Conservation (phyloP, 2,113 vertebrate genomes). For the Coptodon bakossiorum region DNA sequence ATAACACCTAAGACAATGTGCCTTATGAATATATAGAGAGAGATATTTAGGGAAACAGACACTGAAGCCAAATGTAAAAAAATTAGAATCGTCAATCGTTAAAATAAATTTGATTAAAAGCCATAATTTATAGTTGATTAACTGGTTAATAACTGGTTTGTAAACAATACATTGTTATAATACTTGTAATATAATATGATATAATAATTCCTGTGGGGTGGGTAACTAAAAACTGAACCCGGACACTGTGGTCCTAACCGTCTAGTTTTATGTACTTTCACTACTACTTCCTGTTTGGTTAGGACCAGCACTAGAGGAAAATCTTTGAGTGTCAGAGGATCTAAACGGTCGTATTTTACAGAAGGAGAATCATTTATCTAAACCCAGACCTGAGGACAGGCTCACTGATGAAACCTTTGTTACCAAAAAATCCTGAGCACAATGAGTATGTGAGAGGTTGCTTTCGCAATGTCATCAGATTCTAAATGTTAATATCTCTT, state of each 20-base stretch:
- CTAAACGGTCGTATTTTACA: not conserved
- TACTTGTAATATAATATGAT: not conserved
- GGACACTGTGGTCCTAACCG: not conserved
- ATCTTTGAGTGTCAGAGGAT: not conserved
- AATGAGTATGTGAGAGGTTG: not conserved
- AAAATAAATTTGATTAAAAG: no score
- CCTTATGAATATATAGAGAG: not conserved
- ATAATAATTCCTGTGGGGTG: not conserved
- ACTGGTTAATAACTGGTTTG: not conserved
- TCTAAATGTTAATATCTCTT: not conserved
- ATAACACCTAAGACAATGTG: not conserved
- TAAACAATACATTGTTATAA: not conserved
- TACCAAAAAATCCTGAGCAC: not conserved
- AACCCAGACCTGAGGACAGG: not conserved
- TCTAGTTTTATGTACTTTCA: not conserved
- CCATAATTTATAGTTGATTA: not conserved
- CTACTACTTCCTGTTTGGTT: not conserved
- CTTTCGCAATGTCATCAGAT: not conserved
- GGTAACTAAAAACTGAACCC: not conserved
- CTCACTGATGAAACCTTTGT: not conserved
- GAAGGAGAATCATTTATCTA: not conserved
- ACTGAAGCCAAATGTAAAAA: no score
- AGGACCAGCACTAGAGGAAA: not conserved
- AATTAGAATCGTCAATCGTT: no score
- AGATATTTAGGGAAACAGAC: no score